phyloP scores from a whole-genome alignment of 2,888 invertebrate genomes.

The Ctena decussata region DNA sequence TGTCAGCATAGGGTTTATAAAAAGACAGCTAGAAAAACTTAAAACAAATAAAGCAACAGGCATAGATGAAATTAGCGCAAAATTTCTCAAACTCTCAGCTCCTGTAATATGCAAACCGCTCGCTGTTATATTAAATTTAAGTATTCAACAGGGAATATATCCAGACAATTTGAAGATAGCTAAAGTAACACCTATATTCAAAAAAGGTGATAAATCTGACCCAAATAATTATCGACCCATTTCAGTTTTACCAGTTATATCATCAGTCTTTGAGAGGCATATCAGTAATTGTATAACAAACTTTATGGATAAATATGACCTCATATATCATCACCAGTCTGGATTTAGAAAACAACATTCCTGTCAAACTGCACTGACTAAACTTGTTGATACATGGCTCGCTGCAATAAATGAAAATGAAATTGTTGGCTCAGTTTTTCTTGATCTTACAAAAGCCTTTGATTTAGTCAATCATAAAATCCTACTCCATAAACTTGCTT shows the following conservation, averaged over 20 bases:
- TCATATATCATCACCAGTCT: too few species aligned
- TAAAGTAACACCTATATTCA: neutral
- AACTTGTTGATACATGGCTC: too few species aligned
- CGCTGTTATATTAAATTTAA: neutral
- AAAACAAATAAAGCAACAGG: neutral
- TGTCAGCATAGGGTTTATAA: neutral
- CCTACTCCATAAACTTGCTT: too few species aligned
- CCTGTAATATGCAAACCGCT: neutral
- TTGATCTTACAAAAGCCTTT: too few species aligned
- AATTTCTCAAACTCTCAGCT: neutral
- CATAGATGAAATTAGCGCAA: neutral
- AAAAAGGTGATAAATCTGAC: neutral
- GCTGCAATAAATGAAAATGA: too few species aligned
- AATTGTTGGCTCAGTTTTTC: too few species aligned
- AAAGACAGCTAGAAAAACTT: neutral
- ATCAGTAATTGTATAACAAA: neutral
- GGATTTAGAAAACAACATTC: too few species aligned
- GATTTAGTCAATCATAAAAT: too few species aligned
- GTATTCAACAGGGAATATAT: neutral
- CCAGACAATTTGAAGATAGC: neutral
- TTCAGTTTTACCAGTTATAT: too few species aligned
- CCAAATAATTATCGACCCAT: neutral
- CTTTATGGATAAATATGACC: too few species aligned
- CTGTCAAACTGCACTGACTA: too few species aligned
- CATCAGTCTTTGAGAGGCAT: neutral